Percentiles rank a stretch among this genome's conserved stretches.
These are phyloP conservation scores for Bergia puertoricense DNA, from an alignment of 92 coral and sea anemone genomes.

Conservation along the genomic window DNA sequence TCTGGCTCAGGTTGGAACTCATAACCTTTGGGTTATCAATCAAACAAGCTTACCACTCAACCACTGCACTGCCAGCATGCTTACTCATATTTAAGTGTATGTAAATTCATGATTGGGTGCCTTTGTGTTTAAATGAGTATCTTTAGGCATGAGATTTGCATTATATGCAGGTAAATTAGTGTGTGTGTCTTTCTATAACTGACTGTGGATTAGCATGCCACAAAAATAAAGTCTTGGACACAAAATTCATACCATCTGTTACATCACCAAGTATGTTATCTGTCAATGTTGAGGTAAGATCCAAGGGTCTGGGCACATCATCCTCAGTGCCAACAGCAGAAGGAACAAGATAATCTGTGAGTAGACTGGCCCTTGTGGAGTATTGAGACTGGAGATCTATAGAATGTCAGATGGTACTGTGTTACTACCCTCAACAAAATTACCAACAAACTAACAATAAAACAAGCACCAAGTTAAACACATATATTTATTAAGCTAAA, in stretches of 20 bases:
- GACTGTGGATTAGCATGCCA: neutral
- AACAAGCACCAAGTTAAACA: neutral
- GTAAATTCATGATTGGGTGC: too few relatives aligned
- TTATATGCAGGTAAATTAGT: too few relatives aligned
- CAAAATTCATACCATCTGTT: neutral
- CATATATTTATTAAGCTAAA: too few relatives aligned
- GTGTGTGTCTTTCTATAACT: neutral
- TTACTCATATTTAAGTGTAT: too few relatives aligned
- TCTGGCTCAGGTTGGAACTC: too few relatives aligned
- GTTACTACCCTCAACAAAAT: too few relatives aligned
- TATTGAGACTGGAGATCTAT: conserved; percentile 43
- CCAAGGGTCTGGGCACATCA: neutral
- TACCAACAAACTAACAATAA: neutral
- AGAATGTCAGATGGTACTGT: neutral
- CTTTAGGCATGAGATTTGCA: too few relatives aligned
- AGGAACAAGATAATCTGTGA: conserved; percentile 30
- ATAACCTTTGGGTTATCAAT: too few relatives aligned
- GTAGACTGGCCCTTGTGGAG: neutral
- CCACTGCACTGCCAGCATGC: too few relatives aligned
- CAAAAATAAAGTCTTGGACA: neutral
- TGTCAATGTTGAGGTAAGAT: neutral
- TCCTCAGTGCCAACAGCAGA: conserved; percentile 11
- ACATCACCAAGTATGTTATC: conserved; percentile 4
- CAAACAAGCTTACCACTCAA: too few relatives aligned
- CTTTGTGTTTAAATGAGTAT: too few relatives aligned